These are phyloP conservation scores for Zelostemma sp. DNA, from an alignment of 1,140 invertebrate genomes.

Conservation along the genomic window DNA sequence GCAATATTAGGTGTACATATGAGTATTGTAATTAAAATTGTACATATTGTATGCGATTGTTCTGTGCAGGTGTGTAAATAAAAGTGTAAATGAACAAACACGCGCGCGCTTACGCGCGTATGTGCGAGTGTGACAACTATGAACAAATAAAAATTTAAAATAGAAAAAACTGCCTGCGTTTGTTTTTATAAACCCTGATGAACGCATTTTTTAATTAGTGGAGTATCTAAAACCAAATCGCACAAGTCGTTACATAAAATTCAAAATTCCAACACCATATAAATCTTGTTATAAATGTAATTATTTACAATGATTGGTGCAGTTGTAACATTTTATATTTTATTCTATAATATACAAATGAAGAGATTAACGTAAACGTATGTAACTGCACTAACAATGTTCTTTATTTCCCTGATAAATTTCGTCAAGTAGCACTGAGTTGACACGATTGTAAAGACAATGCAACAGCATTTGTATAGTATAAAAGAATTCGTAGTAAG, in stretches of 20 bases:
- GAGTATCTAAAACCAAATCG: no score
- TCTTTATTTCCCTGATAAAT: constrained; percentile 10
- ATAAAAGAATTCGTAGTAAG: not conserved
- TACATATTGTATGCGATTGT: constrained; percentile 50
- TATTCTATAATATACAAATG: no score
- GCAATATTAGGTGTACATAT: constrained; percentile 67
- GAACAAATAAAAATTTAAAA: constrained; percentile 3
- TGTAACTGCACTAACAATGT: constrained; percentile 10
- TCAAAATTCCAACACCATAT: no score
- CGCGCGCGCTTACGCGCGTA: not conserved
- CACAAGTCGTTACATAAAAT: not conserved
- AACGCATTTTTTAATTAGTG: not conserved
- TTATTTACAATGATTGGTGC: no score
- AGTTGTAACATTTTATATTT: no score
- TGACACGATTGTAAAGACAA: not conserved
- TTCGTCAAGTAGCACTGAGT: not conserved
- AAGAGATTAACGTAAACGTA: not conserved
- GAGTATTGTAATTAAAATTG: constrained; percentile 60
- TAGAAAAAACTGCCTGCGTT: not conserved
- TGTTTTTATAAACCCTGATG: not conserved
- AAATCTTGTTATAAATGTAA: no score
- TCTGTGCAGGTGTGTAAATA: constrained; percentile 24
- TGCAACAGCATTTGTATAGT: constrained; percentile 3
- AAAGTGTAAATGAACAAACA: not conserved
- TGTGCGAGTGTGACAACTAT: not conserved